Evolutionary conservation across 2,888 invertebrate species (phyloP).

Genomic region (Phorcus lineatus): DNA sequence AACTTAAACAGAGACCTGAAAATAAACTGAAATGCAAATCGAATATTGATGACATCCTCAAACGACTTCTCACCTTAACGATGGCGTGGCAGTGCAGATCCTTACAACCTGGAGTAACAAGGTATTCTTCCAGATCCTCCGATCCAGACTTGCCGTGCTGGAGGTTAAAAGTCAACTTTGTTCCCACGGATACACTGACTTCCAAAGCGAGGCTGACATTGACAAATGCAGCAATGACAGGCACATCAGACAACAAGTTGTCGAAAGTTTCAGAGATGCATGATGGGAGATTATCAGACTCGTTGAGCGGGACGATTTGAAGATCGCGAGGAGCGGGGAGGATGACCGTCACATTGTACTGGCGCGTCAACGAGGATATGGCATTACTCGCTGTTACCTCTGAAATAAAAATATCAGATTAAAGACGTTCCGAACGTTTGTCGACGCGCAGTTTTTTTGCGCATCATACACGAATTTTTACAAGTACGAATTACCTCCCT

Average conservation of each 20-base stretch:
- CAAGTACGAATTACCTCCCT: too few species aligned
- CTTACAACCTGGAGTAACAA: constrained; percentile 26
- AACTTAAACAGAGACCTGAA: too few species aligned
- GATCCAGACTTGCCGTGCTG: constrained; percentile 32
- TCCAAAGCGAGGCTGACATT: constrained; percentile 48
- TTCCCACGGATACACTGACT: constrained; percentile 56
- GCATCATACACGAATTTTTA: too few species aligned
- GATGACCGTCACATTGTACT: constrained; percentile 47
- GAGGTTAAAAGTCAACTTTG: constrained; percentile 56
- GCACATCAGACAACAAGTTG: constrained; percentile 23
- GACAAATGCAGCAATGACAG: constrained; percentile 53
- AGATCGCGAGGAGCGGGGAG: constrained; percentile 53
- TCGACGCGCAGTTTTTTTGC: too few species aligned
- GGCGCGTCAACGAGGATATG: constrained; percentile 40
- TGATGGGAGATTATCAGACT: constrained; percentile 46
- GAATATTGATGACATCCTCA: too few species aligned
- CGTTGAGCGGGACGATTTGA: constrained; percentile 45
- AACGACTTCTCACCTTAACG: constrained; percentile 41
- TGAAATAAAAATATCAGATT: constrained; percentile 37
- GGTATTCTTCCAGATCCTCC: constrained; percentile 21
- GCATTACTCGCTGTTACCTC: constrained; percentile 52
- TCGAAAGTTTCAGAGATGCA: constrained; percentile 49
- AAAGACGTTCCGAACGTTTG: not conserved
- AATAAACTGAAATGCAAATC: too few species aligned
- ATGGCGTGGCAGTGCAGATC: constrained; percentile 39